Percentiles rank a stretch among this genome's conserved stretches.
Evolutionary conservation across 2,888 invertebrate species (phyloP).

Genomic region (Agrotis segetum): DNA sequence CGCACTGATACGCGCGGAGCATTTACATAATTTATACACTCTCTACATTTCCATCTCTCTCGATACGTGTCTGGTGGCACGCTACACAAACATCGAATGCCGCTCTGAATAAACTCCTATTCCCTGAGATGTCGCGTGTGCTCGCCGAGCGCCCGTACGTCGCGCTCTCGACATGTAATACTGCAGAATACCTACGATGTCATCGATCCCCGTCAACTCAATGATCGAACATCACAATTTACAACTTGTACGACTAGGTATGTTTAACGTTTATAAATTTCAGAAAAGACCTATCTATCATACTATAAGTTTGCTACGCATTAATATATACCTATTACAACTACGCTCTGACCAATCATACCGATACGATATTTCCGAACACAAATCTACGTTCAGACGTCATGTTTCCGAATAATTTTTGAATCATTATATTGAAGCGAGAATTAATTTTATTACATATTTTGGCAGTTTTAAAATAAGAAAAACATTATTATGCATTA

Average conservation of each 20-base stretch:
- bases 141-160: slow-evolving; percentile 32
- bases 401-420: slow-evolving; percentile 63
- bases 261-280: slow-evolving; percentile 89
- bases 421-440: slow-evolving; percentile 64
- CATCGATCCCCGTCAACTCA: slow-evolving; percentile 65
- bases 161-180: slow-evolving; percentile 73
- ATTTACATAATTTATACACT: slow-evolving; percentile 55
- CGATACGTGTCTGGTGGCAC: slow-evolving; percentile 51
- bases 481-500: slow-evolving; percentile 73
- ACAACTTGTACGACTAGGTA: slow-evolving; percentile 83
- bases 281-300: slow-evolving; percentile 89
- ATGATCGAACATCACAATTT: slow-evolving; percentile 69
- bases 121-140: slow-evolving; percentile 40
- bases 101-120: slow-evolving; percentile 44
- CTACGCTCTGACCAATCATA: slow-evolving; percentile 76
- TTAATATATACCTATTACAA: slow-evolving; percentile 70
- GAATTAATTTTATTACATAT: slow-evolving; percentile 63
- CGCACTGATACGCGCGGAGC: slow-evolving; percentile 36
- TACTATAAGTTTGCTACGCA: slow-evolving; percentile 78
- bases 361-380: slow-evolving; percentile 66
- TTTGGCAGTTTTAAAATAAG: slow-evolving; percentile 67
- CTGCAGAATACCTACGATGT: slow-evolving; percentile 77
- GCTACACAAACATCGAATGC: slow-evolving; percentile 63
- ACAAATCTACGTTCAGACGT: slow-evolving; percentile 54
- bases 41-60: slow-evolving; percentile 44